phyloP scores from a whole-genome alignment of 2,888 invertebrate genomes.

The Pseudococcus jackbeardsleyi region DNA sequence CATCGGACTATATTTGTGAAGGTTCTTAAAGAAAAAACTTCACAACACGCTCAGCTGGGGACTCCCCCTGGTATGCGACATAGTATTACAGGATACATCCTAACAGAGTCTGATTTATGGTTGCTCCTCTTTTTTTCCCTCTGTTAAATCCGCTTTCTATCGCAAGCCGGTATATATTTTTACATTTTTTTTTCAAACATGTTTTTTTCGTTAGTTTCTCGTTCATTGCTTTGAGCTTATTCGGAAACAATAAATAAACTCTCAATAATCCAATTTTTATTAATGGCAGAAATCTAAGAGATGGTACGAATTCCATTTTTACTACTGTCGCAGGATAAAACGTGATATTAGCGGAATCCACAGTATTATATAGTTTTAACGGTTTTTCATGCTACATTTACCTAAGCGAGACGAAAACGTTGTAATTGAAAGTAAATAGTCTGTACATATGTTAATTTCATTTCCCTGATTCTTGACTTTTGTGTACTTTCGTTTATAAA shows the following conservation, averaged over 20 bases:
- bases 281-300: conserved; percentile 48
- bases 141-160: conserved; percentile 40
- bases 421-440: conserved; percentile 30
- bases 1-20: conserved; percentile 52
- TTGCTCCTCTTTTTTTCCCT: conserved; percentile 39
- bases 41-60: conserved; percentile 28
- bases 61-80: conserved; percentile 39
- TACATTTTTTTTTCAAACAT: conserved; percentile 39
- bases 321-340: not conserved
- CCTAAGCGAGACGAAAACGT: not conserved
- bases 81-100: conserved; percentile 51
- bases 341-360: conserved; percentile 28
- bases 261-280: conserved; percentile 52
- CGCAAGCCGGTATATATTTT: conserved; percentile 44
- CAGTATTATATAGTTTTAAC: conserved; percentile 8
- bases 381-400: conserved; percentile 29
- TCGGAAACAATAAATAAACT: conserved; percentile 57
- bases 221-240: conserved; percentile 51
- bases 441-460: conserved; percentile 7
- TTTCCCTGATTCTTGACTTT: not conserved
- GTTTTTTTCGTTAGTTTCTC: conserved; percentile 40
- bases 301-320: conserved; percentile 39
- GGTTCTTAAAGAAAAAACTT: conserved; percentile 49
- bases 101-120: conserved; percentile 55
- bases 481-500: not conserved